Conservation (phyloP, 1,140 invertebrate genomes). For the honey bee (Apis mellifera) region DNA sequence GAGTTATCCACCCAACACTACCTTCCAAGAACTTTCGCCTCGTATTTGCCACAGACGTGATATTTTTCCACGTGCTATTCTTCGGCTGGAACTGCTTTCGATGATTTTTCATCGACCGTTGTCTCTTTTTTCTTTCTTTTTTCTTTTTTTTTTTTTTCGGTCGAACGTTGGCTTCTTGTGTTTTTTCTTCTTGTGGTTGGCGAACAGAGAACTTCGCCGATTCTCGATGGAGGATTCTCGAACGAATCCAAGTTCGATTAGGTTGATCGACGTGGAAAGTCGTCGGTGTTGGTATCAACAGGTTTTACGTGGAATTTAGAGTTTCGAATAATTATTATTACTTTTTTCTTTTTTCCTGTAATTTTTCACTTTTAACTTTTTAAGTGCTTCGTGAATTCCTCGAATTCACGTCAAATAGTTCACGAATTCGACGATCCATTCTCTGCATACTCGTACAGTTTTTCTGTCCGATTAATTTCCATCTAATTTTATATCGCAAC, state of each 20-base stretch:
- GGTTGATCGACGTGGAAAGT: not conserved
- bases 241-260: not conserved
- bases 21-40: constrained; percentile 49
- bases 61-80: constrained; percentile 33
- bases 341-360: not conserved
- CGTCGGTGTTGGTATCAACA: not conserved
- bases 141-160: too few species aligned
- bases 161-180: too few species aligned
- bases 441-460: not conserved
- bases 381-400: too few species aligned
- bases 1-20: constrained; percentile 43
- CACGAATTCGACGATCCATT: not conserved
- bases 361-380: too few species aligned
- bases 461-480: not conserved
- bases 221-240: not conserved
- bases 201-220: too few species aligned
- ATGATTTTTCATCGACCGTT: not conserved
- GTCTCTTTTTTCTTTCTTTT: too few species aligned
- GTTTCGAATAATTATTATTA: too few species aligned
- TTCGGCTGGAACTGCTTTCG: not conserved
- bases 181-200: too few species aligned
- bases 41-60: constrained; percentile 47
- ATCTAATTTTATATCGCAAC: too few species aligned
- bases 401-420: too few species aligned
- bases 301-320: not conserved